Conservation (phyloP, 2,888 invertebrate species). For the Lypha dubia region DNA sequence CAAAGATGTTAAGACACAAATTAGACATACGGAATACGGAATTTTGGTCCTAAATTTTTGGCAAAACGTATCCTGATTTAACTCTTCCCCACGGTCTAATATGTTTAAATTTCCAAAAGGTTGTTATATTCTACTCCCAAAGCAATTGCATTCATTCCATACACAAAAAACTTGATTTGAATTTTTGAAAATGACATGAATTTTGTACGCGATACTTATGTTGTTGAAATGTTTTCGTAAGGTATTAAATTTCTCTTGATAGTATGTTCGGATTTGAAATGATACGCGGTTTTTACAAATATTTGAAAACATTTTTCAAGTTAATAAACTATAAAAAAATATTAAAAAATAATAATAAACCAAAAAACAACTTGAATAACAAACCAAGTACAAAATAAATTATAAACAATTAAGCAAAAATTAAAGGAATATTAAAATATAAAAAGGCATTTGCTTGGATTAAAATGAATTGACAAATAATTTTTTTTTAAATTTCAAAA, state of each 20-base stretch:
- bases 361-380: background rate
- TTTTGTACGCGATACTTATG: conserved; percentile 29
- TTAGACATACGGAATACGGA: background rate
- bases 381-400: conserved; percentile 18
- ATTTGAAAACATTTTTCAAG: background rate
- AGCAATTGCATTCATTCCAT: background rate
- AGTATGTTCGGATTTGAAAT: conserved; percentile 27
- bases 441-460: conserved; percentile 46
- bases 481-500: conserved; percentile 16
- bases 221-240: conserved; percentile 34
- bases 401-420: conserved; percentile 37
- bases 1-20: too few species aligned
- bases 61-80: too few species aligned
- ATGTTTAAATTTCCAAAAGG: too few species aligned
- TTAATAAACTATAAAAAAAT: conserved; percentile 29
- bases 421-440: conserved; percentile 29
- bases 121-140: background rate
- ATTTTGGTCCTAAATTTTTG: too few species aligned
- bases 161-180: conserved; percentile 34
- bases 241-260: background rate
- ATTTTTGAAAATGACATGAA: conserved; percentile 29
- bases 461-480: conserved; percentile 22
- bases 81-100: too few species aligned
- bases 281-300: background rate
- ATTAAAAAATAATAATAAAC: background rate